A percentile compares a stretch with the other conserved stretches of the same genome.
Evolutionary conservation across 2,113 vertebrate genomes (phyloP).

Genomic region (Apteryx mantelli): DNA sequence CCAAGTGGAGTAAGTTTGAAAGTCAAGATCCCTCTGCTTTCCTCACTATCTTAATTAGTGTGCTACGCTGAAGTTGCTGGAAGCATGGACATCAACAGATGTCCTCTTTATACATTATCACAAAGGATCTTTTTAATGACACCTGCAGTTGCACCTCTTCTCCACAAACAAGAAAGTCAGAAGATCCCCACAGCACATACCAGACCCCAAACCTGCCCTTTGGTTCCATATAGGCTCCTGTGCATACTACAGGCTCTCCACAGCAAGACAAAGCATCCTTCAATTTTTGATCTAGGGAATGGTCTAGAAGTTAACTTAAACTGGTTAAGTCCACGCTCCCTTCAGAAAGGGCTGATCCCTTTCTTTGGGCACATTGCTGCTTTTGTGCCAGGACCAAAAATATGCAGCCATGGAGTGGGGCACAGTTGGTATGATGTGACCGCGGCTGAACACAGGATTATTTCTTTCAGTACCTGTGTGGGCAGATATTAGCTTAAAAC

Average conservation of each 20-base stretch:
- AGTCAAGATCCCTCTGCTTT: slow-evolving; percentile 16
- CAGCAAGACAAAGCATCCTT: neutral
- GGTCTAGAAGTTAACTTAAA: fast-evolving
- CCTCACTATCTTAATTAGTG: neutral
- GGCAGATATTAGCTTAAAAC: neutral
- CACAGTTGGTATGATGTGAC: fast-evolving
- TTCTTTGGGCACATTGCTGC: neutral
- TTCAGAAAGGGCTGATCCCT: neutral
- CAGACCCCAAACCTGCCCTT: neutral
- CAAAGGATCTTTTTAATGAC: neutral
- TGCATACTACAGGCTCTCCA: fast-evolving
- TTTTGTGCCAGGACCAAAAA: neutral
- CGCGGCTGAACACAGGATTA: neutral
- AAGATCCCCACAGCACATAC: neutral
- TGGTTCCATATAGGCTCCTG: neutral
- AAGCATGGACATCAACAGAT: neutral
- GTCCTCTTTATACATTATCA: neutral
- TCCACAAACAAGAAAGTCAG: fast-evolving
- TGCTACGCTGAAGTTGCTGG: neutral
- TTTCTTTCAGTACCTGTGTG: neutral
- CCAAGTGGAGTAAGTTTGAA: neutral
- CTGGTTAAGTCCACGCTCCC: fast-evolving
- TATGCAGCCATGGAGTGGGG: fast-evolving
- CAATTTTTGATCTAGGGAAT: fast-evolving
- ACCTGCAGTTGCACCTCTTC: neutral